Evolutionary conservation across 2,888 invertebrate genomes (phyloP), one percentile per base, ranked within the genome.

Genomic region (Onchidella celtica): DNA sequence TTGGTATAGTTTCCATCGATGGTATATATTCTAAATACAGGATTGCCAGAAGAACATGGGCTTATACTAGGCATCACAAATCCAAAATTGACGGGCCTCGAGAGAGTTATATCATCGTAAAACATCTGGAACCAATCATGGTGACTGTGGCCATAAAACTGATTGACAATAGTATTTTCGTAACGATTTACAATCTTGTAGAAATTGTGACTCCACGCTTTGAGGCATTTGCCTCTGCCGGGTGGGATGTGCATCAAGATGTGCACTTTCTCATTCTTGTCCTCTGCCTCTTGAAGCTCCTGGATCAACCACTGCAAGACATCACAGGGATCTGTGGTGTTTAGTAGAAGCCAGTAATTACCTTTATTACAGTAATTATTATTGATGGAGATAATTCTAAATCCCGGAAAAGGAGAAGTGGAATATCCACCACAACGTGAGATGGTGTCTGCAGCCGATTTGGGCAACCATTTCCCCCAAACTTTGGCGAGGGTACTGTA

Each of bases 21-120:
- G 89, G 97, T 97, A 93, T 98, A 99, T 93, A 99, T 97, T 91
- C 99, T 95, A 90, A 97, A 98, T 27, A 98, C 98, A 0, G 99
- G 97, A 93, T 99, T 98, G 83, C 96, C 95, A 88, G 95, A 93
- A 0, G 95, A 93, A 88, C 95, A 97, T 0, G 96, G 94, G 0
- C 97, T 97, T 21, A 97, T 94, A 88, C 97, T 96, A 21, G 97
- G 97, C 0, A 96, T 96, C 79, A 97, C 96, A 95, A 96, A 97
- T 2, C 96, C 96, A 0, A 97, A 94, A 84, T 95, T 95, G 3
- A 95, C 94, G 0, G 97, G 95, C 69, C 94, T 91, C 4, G 88
- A 88, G 11, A 93, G 92, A 9, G 94, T 94, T 66, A 95, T 94
- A 0, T 88, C 88, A 86, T 94, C 95, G 90, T 96, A 97, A 91